A percentile compares a stretch with the other conserved stretches of the same genome.
phyloP scores from a whole-genome alignment of 2,888 invertebrate genomes.

The Pheosia gnoma region DNA sequence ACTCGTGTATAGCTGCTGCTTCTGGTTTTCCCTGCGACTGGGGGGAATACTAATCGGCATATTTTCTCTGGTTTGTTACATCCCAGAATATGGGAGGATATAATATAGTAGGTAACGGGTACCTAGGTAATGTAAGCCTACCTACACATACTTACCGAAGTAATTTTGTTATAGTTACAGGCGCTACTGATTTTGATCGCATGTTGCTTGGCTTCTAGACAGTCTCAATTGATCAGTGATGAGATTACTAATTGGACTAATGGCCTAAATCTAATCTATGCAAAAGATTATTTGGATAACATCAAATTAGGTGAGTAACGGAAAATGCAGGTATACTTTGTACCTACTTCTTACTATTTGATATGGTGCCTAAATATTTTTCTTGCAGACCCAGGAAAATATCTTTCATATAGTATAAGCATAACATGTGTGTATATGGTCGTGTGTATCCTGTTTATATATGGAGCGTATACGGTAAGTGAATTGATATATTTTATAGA shows the following conservation, averaged over 20 bases:
- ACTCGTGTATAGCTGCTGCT: conserved; percentile 75
- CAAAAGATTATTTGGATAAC: conserved; percentile 56
- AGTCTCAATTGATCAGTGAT: conserved; percentile 47
- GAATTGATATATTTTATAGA: neutral
- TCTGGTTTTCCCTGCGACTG: conserved; percentile 77
- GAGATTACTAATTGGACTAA: conserved; percentile 50
- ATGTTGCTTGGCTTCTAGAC: conserved; percentile 50
- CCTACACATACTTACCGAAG: too few relatives aligned
- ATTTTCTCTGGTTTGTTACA: conserved; percentile 57
- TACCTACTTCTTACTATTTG: neutral
- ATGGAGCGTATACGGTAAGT: conserved; percentile 72
- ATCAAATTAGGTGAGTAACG: conserved; percentile 51
- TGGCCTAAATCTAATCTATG: conserved; percentile 58
- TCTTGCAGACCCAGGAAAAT: conserved; percentile 66
- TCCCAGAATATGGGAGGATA: neutral
- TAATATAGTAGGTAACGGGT: neutral
- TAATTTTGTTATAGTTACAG: conserved; percentile 56
- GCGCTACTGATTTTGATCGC: conserved; percentile 47
- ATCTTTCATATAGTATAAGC: conserved; percentile 51
- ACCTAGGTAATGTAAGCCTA: too few relatives aligned
- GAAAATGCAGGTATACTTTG: neutral
- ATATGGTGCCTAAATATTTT: neutral
- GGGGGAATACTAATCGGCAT: conserved; percentile 72
- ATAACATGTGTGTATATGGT: conserved; percentile 59
- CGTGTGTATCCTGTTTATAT: conserved; percentile 60